phyloP scores from a whole-genome alignment of 2,113 vertebrate species.

The Perccottus glenii region DNA sequence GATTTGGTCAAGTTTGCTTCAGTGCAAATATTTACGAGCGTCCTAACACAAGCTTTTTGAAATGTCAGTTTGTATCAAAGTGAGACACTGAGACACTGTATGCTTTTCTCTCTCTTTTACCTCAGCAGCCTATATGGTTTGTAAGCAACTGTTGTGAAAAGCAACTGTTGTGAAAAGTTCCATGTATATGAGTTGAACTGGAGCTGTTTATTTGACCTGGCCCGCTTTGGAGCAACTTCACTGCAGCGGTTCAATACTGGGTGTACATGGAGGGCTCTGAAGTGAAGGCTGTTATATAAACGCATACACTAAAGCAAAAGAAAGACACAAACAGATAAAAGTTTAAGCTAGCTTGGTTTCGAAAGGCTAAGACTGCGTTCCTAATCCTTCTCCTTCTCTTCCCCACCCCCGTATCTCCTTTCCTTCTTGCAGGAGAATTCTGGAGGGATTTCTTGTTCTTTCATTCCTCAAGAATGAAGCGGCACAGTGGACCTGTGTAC shows the following conservation, averaged over 20 bases:
- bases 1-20: not conserved
- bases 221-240: conserved; percentile 32
- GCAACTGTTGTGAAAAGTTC: conserved; percentile 64
- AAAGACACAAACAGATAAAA: conserved; percentile 25
- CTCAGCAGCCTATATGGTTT: conserved; percentile 24
- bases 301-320: conserved; percentile 11
- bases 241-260: conserved; percentile 31
- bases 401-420: conserved; percentile 9
- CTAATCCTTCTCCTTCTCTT: conserved; percentile 52
- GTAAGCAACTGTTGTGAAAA: conserved; percentile 44
- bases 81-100: conserved; percentile 28
- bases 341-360: conserved; percentile 49
- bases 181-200: conserved; percentile 34
- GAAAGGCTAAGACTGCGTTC: conserved; percentile 43
- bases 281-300: conserved; percentile 3
- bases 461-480: conserved; percentile 76
- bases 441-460: conserved; percentile 74
- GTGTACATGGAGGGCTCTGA: not conserved
- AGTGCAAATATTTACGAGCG: conserved; percentile 13
- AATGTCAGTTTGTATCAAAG: conserved; percentile 44
- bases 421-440: conserved; percentile 75
- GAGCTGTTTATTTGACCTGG: conserved; percentile 44
- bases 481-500: conserved; percentile 42
- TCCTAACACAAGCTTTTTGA: conserved; percentile 41
- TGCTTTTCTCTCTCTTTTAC: conserved; percentile 47